Conservation (phyloP, 1,140 invertebrate genomes). For the Choristoneura fumiferana region DNA sequence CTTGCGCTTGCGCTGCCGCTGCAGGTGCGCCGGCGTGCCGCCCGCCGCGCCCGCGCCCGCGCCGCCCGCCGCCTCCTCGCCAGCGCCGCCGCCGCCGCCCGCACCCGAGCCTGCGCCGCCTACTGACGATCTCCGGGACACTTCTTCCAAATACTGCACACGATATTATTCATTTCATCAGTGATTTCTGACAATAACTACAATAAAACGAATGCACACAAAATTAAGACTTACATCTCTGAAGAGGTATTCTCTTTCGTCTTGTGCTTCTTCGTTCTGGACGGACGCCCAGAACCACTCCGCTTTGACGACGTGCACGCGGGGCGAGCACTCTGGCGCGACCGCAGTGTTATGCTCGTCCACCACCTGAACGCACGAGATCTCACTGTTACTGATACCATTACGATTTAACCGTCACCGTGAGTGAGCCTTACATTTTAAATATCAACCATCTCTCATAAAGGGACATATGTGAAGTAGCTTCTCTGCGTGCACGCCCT, state of each 20-base stretch:
- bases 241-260: slow-evolving; percentile 93
- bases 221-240: slow-evolving; percentile 83
- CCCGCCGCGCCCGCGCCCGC: slow-evolving; percentile 23
- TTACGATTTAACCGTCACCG: too few species aligned
- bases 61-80: slow-evolving; percentile 22
- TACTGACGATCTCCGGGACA: slow-evolving; percentile 80
- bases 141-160: slow-evolving; percentile 81
- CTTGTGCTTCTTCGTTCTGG: slow-evolving; percentile 95
- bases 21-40: slow-evolving; percentile 58
- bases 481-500: slow-evolving; percentile 7
- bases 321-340: slow-evolving; percentile 81
- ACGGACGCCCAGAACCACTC: slow-evolving; percentile 99
- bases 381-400: background rate
- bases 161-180: slow-evolving; percentile 17
- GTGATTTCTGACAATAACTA: background rate
- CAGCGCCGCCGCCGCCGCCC: slow-evolving; percentile 28
- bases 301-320: slow-evolving; percentile 88
- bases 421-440: too few species aligned
- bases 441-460: background rate
- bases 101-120: slow-evolving; percentile 54
- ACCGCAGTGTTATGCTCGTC: slow-evolving; percentile 86
- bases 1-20: slow-evolving; percentile 85
- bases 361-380: slow-evolving; percentile 83
- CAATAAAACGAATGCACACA: background rate
- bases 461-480: background rate